Conservation (phyloP, 2,888 invertebrate species). For the Erebia epiphron region DNA sequence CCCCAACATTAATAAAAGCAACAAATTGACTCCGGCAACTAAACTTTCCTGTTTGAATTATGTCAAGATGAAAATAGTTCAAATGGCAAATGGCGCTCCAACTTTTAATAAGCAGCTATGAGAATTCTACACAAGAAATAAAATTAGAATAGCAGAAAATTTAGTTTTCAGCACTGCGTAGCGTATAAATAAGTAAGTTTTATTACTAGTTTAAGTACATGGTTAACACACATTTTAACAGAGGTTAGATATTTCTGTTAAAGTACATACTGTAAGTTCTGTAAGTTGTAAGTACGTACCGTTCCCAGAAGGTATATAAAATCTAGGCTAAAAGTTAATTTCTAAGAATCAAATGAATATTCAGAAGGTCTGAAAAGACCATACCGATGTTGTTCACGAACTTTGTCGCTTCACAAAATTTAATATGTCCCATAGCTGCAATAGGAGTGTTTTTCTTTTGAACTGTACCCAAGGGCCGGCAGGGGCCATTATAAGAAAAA, state of each 20-base stretch:
- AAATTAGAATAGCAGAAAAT: slow-evolving; percentile 13
- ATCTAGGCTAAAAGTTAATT: slow-evolving; percentile 23
- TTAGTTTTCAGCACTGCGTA: slow-evolving; percentile 1
- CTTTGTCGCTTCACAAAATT: slow-evolving; percentile 67
- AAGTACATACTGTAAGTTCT: too few species aligned
- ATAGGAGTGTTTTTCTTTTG: slow-evolving; percentile 68
- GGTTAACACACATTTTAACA: too few species aligned
- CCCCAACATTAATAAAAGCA: slow-evolving; percentile 10
- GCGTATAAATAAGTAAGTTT: too few species aligned
- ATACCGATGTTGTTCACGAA: slow-evolving; percentile 56
- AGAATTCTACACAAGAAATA: slow-evolving; percentile 26
- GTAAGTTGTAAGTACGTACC: too few species aligned
- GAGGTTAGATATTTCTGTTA: too few species aligned
- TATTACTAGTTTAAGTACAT: too few species aligned
- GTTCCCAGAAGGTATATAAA: too few species aligned
- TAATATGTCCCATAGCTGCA: slow-evolving; percentile 74
- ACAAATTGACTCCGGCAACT: slow-evolving; percentile 25
- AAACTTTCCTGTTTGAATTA: slow-evolving; percentile 37
- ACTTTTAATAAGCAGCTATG: slow-evolving; percentile 39
- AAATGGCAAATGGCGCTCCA: slow-evolving; percentile 35
- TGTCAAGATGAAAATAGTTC: slow-evolving; percentile 38
- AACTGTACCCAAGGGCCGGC: slow-evolving; percentile 67
- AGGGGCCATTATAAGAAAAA: slow-evolving; percentile 68
- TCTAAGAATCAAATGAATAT: slow-evolving; percentile 34
- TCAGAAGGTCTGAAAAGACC: slow-evolving; percentile 47